phyloP scores from a whole-genome alignment of 2,797 vertebrate genomes.

The Silurus aristotelis region DNA sequence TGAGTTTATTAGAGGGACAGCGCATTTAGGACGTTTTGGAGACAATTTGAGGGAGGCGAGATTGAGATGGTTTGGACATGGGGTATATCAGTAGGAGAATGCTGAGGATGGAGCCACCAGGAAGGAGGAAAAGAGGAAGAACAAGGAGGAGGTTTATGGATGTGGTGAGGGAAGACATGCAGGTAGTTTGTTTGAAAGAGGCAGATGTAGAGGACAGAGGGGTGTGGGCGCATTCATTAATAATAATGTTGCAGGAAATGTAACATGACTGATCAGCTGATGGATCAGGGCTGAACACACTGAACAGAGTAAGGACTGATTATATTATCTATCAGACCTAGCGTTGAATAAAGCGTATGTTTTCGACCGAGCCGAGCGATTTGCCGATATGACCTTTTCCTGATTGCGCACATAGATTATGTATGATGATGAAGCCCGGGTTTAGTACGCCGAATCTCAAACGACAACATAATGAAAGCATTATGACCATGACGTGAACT shows the following conservation, averaged over 20 bases:
- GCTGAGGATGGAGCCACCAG: too few species aligned
- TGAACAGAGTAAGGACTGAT: background rate
- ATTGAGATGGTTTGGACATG: too few species aligned
- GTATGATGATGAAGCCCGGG: background rate
- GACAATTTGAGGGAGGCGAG: too few species aligned
- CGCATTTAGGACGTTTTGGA: too few species aligned
- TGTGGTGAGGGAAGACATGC: too few species aligned
- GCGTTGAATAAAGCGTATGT: background rate
- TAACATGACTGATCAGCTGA: background rate
- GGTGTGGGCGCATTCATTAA: background rate
- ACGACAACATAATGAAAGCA: background rate
- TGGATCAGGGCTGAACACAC: background rate
- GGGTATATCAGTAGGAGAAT: too few species aligned
- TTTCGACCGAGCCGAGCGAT: background rate
- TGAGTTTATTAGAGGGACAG: too few species aligned
- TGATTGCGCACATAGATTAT: background rate
- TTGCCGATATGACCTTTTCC: slow-evolving; percentile 1
- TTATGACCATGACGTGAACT: background rate
- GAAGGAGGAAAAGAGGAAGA: too few species aligned
- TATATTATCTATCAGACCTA: background rate
- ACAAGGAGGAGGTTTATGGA: too few species aligned
- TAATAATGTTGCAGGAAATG: background rate
- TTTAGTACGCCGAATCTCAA: background rate
- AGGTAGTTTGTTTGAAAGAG: too few species aligned
- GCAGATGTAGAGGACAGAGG: too few species aligned